Base-by-base conservation (phyloP, 37 sponge, comb jelly and placozoan species). In the Geodia barretti region DNA sequence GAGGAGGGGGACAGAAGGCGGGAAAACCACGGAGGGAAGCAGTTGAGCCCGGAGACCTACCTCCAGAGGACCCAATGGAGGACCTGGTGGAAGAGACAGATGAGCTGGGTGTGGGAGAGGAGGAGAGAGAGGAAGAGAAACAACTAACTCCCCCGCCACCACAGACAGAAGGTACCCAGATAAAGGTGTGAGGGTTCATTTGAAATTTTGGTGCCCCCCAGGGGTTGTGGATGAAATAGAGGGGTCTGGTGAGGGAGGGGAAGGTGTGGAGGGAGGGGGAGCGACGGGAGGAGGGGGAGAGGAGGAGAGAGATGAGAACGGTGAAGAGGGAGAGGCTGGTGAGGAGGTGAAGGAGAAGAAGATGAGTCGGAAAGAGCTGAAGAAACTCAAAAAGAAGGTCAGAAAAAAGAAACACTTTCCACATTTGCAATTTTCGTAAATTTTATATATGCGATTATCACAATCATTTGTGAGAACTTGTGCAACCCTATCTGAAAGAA, bases 361-460 rank as follows among this genome's bases (percentile, higher is more conserved):
- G 62, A 26, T 86, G 67, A 83, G 73, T 60, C 70, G 91, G 41
- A 90, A 90, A 68, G 91, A 90, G 81, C 75, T 81, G 47, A 90
- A 90, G 65, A 90, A 90, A 65, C 23, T 87, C 69, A 86, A 90
- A 68, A 93, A 89, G 70, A 87, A 93, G 83, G 93, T 93, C 35
- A 23, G 65, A 4, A 30, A 8, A 4, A 39, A 63, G 28, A 40
- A 25, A 73, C 39, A 14, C 74, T 25, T 24, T 11, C 24, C 20
- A n/a, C 3, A 25, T 73, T 9, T n/a, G n/a, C n/a, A n/a, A n/a
- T n/a, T n/a, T n/a, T n/a, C n/a, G n/a, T n/a, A n/a, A n/a, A n/a
- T n/a, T n/a, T n/a, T n/a, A n/a, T n/a, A n/a, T n/a, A n/a, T n/a
- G n/a, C n/a, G n/a, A n/a, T n/a, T n/a, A n/a, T n/a, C n/a, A n/a